Base-by-base conservation (phyloP, 2,888 invertebrate species). In the Koerneria pararmatus region DNA sequence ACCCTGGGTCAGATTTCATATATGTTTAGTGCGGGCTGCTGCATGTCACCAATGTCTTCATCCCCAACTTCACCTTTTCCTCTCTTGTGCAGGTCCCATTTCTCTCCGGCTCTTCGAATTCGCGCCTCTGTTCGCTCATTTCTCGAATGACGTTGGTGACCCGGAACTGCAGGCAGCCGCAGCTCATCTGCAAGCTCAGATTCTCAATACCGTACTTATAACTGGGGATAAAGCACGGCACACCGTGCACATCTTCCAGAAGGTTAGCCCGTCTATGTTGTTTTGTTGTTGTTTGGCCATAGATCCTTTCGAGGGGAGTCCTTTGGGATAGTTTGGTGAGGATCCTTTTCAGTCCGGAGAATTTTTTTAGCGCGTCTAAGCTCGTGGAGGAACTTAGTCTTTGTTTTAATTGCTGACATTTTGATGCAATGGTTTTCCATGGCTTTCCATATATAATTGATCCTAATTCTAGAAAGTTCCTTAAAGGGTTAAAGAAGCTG, bases 101-200 rank as follows among this genome's bases (percentile, higher is more conserved):
- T 70, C 68, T 15, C 68, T 69, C 19, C 60, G 63, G 22, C 68
- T 79, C 35, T 65, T 80, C 41, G 65, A 69, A 35, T 64, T 80
- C 46, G 62, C 81, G 24, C 83, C 83, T n/a, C 61, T 83, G 34
- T 72, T 86, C 67, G 84, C 84, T 70, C 83, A 84, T 57, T 87
- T 91, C 74, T 90, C 91, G 80, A 90, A 89, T 76, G 90, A 90
- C 75, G 90, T 90, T 22, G 75, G 78, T 8, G 79, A 79, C 48
- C 79, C 80, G 51, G 79, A 79, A 37, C 68, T 80, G 29, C 73
- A 75, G 27, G 72, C 70, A n/a, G 71, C 70, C 6, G 78, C 78
- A 49, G 35, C 62, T 6, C 66, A 74, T 6, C 67, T 83, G 31
- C 53, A 71, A 32, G 64, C 41, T 5, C 68, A 70, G 8, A 67